These are phyloP conservation scores for Cygnus atratus DNA, from an alignment of 2,113 vertebrate genomes.

Conservation along the genomic window DNA sequence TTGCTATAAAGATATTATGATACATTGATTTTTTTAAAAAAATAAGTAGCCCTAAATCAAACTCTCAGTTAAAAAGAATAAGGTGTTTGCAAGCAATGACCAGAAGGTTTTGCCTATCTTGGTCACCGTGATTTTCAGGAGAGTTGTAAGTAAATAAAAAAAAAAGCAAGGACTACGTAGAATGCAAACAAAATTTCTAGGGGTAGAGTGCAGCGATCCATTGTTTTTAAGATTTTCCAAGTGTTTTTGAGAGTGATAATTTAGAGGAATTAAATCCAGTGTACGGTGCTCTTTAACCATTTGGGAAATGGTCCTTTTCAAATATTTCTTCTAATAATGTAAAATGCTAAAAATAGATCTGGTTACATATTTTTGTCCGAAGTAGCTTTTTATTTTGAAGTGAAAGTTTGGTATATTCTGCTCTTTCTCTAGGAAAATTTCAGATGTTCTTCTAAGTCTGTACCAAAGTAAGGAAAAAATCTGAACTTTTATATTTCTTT, in stretches of 20 bases:
- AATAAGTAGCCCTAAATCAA: neutral
- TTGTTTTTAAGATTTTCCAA: neutral
- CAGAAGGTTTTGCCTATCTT: neutral
- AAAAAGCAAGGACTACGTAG: neutral
- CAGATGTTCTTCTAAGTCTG: neutral
- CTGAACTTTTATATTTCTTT: neutral
- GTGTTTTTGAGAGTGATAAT: neutral
- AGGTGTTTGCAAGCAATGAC: neutral
- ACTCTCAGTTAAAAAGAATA: neutral
- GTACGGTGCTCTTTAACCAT: neutral
- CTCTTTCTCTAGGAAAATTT: neutral
- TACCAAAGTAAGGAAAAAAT: neutral
- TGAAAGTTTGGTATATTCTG: neutral
- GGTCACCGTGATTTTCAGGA: neutral
- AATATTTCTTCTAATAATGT: neutral
- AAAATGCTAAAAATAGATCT: neutral
- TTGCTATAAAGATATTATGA: neutral
- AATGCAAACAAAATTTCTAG: neutral
- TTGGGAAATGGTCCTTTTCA: neutral
- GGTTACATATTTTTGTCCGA: neutral
- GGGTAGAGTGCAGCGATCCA: neutral
- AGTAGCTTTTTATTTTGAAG: neutral
- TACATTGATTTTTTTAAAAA: neutral
- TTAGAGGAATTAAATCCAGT: neutral
- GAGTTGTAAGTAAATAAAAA: neutral